Evolutionary conservation across 2,797 vertebrate genomes (phyloP), one percentile per base, ranked within the genome.

Genomic region (Allobates femoralis): DNA sequence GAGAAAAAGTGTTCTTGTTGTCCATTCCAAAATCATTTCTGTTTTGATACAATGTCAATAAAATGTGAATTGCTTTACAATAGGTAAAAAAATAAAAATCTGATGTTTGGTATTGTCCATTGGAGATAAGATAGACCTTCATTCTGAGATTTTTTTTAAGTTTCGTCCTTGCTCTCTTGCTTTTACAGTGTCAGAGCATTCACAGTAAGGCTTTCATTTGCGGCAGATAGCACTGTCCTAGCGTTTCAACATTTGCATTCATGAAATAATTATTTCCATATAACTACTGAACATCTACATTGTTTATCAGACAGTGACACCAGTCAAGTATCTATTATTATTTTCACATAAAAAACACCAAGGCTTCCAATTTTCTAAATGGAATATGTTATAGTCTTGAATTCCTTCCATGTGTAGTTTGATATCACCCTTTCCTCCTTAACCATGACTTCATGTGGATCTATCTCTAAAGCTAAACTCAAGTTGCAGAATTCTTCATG

Each of bases 261-360:
- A 69, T 12, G 18, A 21, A 78, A 78, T 58, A 78, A 37, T 55
- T n/a, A 53, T 53, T 53, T 67, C 30, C 21, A 23, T 81, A 23
- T 18, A 50, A 30, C 28, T 55, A 69, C 46, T 81, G 50, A 19
- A 34, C n/a, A 34, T 3, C 23, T 34, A 16, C 41, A 50, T 69
- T 79, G 34, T 79, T n/a, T n/a, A 56, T 18, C 37, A 2, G 3
- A 62, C 26, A 0, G 46, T 67, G 26, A 66, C 28, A 51, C 69
- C 64, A 51, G 64, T 69, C 79, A 81, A 81, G 79, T 69, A 19
- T 7, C 46, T 50, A 74, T 55, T 77, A 21, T 77, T 8, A n/a
- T 51, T 18, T 58, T 18, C n/a, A 2, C 21, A 10, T 6, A 30
- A 16, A 79, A 71, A 81, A 81, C 46, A 30, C 28, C 46, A 81